These are phyloP conservation scores for Drosophila meridiana DNA, from an alignment of 2,888 invertebrate species.

Conservation along the genomic window DNA sequence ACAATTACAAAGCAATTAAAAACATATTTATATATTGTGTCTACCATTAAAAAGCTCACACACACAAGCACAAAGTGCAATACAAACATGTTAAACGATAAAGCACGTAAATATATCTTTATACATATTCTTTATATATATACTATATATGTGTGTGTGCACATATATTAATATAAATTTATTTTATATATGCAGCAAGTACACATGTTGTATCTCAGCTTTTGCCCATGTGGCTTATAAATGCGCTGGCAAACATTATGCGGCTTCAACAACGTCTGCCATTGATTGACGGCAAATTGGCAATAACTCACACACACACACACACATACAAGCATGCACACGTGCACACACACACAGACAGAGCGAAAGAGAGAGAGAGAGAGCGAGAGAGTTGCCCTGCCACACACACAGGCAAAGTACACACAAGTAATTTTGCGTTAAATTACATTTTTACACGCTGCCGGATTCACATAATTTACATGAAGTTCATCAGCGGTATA, in stretches of 20 bases:
- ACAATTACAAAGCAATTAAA: constrained; percentile 76
- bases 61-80: not conserved
- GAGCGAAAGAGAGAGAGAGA: too few relatives aligned
- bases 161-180: constrained; percentile 7
- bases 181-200: constrained; percentile 12
- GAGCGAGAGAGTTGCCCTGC: too few relatives aligned
- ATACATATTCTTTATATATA: not conserved
- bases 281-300: constrained; percentile 59
- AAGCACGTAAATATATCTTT: constrained; percentile 4
- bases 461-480: constrained; percentile 37
- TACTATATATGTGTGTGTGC: not conserved
- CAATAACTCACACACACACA: constrained; percentile 29
- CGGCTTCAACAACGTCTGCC: constrained; percentile 46
- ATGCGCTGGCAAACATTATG: constrained; percentile 50
- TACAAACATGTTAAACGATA: constrained; percentile 12
- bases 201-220: constrained; percentile 20
- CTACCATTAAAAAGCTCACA: constrained; percentile 22
- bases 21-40: constrained; percentile 58
- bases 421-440: constrained; percentile 54
- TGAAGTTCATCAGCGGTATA: constrained; percentile 11
- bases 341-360: not conserved
- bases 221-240: constrained; percentile 20
- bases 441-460: constrained; percentile 42
- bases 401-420: constrained; percentile 31
- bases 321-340: constrained; percentile 17